These are phyloP conservation scores for Leucophora obtusa DNA, from an alignment of 2,888 invertebrate species.

Conservation along the genomic window DNA sequence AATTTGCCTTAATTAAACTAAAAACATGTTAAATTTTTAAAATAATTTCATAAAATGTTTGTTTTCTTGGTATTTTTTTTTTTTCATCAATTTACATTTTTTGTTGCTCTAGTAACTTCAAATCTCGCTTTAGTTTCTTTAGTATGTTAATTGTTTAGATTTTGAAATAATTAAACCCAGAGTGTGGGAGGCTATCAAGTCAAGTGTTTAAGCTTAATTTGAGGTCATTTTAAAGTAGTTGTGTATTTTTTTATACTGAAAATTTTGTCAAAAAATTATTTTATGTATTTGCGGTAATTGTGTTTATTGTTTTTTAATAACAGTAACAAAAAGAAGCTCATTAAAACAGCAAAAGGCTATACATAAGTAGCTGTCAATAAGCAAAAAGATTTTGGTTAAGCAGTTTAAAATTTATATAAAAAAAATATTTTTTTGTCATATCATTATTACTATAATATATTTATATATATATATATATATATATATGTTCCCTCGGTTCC, in stretches of 20 bases:
- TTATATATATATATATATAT: too few species aligned
- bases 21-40: too few species aligned
- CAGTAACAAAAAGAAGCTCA: background rate
- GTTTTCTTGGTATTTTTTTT: too few species aligned
- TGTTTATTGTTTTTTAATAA: background rate
- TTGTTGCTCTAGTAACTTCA: too few species aligned
- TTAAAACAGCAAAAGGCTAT: conserved; percentile 2
- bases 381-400: conserved; percentile 26
- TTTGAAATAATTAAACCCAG: background rate
- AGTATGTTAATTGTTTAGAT: conserved; percentile 12
- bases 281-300: conserved; percentile 12
- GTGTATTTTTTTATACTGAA: background rate
- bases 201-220: conserved; percentile 11
- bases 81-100: too few species aligned
- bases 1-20: too few species aligned
- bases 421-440: background rate
- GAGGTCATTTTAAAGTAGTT: conserved; percentile 21
- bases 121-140: background rate
- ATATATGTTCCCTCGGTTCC: too few species aligned
- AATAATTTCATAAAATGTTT: too few species aligned
- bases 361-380: conserved; percentile 21
- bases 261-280: background rate
- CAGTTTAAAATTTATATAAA: background rate
- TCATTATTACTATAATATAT: too few species aligned
- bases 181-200: conserved; percentile 18